phyloP scores from a whole-genome alignment of 2,797 vertebrate species.

The Silurus aristotelis region DNA sequence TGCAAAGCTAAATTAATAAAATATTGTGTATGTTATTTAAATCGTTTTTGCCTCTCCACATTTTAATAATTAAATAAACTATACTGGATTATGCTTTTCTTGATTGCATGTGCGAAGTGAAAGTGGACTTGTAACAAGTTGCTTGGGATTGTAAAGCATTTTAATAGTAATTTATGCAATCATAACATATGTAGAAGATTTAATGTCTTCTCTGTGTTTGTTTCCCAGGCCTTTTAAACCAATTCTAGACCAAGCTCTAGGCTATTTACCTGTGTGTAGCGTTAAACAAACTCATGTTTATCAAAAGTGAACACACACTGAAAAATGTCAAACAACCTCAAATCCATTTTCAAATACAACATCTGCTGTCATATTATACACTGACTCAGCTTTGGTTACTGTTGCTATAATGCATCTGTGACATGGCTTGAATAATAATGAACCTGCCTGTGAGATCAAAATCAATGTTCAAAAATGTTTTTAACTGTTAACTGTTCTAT shows the following conservation, averaged over 20 bases:
- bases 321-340: background rate
- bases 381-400: background rate
- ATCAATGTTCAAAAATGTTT: background rate
- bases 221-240: background rate
- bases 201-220: background rate
- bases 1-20: background rate
- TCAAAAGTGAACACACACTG: background rate
- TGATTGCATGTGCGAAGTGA: background rate
- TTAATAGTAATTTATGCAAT: slow-evolving; percentile 5
- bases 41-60: background rate
- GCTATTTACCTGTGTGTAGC: background rate
- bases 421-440: slow-evolving; percentile 1
- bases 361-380: background rate
- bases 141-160: background rate
- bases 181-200: background rate
- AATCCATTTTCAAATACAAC: background rate
- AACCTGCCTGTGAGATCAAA: background rate
- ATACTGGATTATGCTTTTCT: background rate
- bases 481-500: background rate
- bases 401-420: too few species aligned
- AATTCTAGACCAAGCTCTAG: background rate
- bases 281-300: background rate
- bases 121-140: background rate
- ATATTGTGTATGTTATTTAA: background rate
- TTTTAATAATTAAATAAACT: background rate